A percentile compares a stretch with the other conserved stretches of the same genome.
phyloP scores from a whole-genome alignment of 2,888 invertebrate species.

The Octodonta nipae region DNA sequence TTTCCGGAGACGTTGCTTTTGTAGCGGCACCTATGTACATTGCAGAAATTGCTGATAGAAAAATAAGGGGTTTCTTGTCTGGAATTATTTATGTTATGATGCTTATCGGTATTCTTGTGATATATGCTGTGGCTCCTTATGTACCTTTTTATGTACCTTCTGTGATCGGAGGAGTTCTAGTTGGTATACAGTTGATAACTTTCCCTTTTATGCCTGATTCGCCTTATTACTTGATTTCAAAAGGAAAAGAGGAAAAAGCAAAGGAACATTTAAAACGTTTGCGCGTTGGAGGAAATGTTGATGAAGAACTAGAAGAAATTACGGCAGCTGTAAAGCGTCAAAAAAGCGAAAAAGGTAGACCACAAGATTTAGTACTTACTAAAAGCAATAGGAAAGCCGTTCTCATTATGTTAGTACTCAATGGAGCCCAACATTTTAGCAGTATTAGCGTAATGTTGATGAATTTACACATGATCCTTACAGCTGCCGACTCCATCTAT shows the following conservation, averaged over 20 bases:
- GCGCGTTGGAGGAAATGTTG: constrained; percentile 21
- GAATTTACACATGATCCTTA: constrained; percentile 30
- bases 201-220: constrained; percentile 28
- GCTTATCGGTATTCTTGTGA: constrained; percentile 31
- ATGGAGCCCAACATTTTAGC: constrained; percentile 31
- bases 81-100: constrained; percentile 34
- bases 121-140: constrained; percentile 29
- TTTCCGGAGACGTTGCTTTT: constrained; percentile 33
- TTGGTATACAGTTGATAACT: constrained; percentile 26
- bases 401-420: constrained; percentile 30
- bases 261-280: constrained; percentile 24
- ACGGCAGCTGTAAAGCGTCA: constrained; percentile 28
- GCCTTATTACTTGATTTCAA: constrained; percentile 30
- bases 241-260: constrained; percentile 27
- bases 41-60: constrained; percentile 34
- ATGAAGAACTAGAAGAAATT: constrained; percentile 29
- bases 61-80: constrained; percentile 31
- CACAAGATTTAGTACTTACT: constrained; percentile 27
- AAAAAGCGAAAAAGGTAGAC: constrained; percentile 27
- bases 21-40: constrained; percentile 35
- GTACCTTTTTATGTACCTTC: constrained; percentile 23
- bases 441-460: constrained; percentile 33
- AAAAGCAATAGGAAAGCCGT: constrained; percentile 31
- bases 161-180: constrained; percentile 23
- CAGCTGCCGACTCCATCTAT: constrained; percentile 25